Percentiles rank a stretch among this genome's conserved stretches.
Conservation (phyloP, 2,113 vertebrate species). For the Brachirus orientalis region DNA sequence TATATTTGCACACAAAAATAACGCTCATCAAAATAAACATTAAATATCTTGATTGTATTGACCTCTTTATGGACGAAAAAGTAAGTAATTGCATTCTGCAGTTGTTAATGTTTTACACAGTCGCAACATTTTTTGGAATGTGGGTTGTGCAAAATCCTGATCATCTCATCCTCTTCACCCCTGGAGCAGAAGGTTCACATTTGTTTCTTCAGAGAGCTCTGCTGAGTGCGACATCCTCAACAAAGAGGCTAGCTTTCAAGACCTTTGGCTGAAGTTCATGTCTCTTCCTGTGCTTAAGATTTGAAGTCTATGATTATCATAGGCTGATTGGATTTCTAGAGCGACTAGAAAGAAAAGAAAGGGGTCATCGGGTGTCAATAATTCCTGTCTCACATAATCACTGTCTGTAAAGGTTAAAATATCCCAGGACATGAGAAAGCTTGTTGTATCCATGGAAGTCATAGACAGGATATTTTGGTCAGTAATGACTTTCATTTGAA, state of each 20-base stretch:
- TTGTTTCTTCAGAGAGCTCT: constrained; percentile 37
- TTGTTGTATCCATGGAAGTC: constrained; percentile 33
- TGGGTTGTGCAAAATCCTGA: not conserved
- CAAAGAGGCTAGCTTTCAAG: constrained; percentile 40
- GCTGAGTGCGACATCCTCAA: constrained; percentile 37
- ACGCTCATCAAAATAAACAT: not conserved
- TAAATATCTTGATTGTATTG: not conserved
- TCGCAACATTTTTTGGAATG: not conserved
- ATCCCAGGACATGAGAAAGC: constrained; percentile 30
- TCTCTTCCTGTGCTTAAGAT: constrained; percentile 68
- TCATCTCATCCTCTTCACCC: constrained; percentile 13
- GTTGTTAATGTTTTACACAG: not conserved
- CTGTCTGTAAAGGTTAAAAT: constrained; percentile 32
- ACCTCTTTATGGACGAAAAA: not conserved
- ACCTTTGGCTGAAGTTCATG: constrained; percentile 59
- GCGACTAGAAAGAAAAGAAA: constrained; percentile 50
- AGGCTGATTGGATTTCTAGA: constrained; percentile 76
- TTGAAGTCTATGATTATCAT: constrained; percentile 77
- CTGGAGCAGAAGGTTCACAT: constrained; percentile 34
- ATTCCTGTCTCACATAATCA: constrained; percentile 29
- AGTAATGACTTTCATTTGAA: constrained; percentile 43
- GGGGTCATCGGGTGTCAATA: constrained; percentile 18
- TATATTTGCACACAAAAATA: not conserved
- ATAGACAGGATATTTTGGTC: constrained; percentile 47
- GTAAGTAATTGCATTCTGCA: not conserved